Evolutionary conservation across 2,888 invertebrate species (phyloP).

Genomic region (Hirudinaria manillensis): DNA sequence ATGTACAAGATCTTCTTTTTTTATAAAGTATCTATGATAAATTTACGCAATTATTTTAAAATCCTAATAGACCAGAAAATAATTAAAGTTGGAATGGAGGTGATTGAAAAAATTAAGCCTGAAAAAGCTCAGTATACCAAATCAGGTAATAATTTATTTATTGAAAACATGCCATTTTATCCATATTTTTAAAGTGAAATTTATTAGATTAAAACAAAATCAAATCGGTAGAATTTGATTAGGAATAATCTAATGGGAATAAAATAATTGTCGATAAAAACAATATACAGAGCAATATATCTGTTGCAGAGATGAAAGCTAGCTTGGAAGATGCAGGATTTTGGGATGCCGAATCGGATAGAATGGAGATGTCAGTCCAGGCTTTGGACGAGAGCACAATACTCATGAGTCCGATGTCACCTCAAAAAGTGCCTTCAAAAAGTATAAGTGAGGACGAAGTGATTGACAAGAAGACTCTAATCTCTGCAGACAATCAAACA

Average conservation of each 20-base stretch:
- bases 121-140: conserved; percentile 17
- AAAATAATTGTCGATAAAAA: no score
- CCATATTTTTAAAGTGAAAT: not conserved
- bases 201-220: not conserved
- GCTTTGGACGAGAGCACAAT: conserved; percentile 26
- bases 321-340: conserved; percentile 30
- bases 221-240: not conserved
- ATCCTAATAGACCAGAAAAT: not conserved
- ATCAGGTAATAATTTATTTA: conserved; percentile 23
- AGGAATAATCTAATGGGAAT: not conserved
- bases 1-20: not conserved
- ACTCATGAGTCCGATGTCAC: conserved; percentile 19
- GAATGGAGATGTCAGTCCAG: conserved; percentile 24
- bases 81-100: conserved; percentile 10
- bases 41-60: not conserved
- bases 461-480: not conserved
- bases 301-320: conserved; percentile 23
- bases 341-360: conserved; percentile 31
- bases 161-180: no score
- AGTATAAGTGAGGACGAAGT: not conserved
- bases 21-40: no score
- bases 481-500: not conserved
- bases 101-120: conserved; percentile 27
- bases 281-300: not conserved
- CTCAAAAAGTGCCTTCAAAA: conserved; percentile 14